phyloP scores from a whole-genome alignment of 2,888 invertebrate genomes.

The Drosophila peninsularis region DNA sequence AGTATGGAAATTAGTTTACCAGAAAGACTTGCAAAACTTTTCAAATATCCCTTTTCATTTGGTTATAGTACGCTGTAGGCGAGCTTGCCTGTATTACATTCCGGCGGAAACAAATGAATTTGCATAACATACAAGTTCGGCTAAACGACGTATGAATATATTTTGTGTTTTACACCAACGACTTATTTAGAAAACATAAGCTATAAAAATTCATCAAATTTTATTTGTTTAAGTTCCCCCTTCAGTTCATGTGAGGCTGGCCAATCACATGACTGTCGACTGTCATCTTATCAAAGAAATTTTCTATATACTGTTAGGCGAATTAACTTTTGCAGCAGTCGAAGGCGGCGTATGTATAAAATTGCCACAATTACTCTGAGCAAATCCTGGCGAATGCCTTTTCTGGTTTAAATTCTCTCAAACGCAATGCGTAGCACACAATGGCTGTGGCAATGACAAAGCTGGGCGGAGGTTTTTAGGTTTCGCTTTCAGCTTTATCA shows the following conservation, averaged over 20 bases:
- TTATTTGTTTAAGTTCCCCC: background rate
- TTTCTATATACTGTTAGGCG: slow-evolving; percentile 13
- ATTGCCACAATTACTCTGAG: slow-evolving; percentile 1
- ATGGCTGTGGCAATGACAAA: slow-evolving; percentile 22
- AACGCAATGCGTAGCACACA: slow-evolving; percentile 32
- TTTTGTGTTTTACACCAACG: background rate
- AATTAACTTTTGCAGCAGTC: slow-evolving; percentile 14
- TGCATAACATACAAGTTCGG: background rate
- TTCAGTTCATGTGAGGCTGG: no score
- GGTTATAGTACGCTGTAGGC: background rate
- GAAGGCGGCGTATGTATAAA: background rate
- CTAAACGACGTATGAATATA: slow-evolving; percentile 2
- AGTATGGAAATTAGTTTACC: background rate
- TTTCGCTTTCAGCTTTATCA: slow-evolving; percentile 14
- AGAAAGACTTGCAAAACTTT: background rate
- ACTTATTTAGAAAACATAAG: background rate
- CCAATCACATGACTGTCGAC: no score
- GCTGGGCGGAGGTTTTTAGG: background rate
- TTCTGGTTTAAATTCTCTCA: slow-evolving; percentile 14
- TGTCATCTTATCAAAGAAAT: background rate
- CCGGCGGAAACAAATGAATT: background rate
- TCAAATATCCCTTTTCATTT: background rate
- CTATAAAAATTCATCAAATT: slow-evolving; percentile 3
- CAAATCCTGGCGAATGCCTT: slow-evolving; percentile 12
- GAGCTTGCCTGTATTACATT: background rate